These are phyloP conservation scores for Gila orcuttii DNA, from an alignment of 2,113 vertebrate species.

Conservation along the genomic window DNA sequence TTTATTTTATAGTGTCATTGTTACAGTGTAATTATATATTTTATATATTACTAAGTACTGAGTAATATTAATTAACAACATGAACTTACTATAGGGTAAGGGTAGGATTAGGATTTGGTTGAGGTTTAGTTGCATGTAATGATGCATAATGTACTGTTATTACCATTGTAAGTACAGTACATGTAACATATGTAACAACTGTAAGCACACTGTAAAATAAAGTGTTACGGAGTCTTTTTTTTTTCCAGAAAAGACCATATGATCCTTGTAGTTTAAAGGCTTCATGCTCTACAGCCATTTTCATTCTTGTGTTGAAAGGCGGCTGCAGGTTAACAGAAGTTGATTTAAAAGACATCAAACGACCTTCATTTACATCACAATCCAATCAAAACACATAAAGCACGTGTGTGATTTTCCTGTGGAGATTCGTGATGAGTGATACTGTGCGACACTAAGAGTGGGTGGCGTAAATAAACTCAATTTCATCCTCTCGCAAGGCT, in stretches of 20 bases:
- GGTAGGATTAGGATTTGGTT: no score
- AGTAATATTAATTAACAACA: no score
- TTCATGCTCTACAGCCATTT: not conserved
- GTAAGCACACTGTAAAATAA: no score
- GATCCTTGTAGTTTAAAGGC: not conserved
- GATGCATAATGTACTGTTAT: no score
- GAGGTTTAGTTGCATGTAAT: no score
- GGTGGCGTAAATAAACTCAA: constrained; percentile 63
- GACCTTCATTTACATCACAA: constrained; percentile 5
- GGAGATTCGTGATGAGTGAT: constrained; percentile 35
- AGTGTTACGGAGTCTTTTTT: no score
- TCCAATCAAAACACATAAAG: not conserved
- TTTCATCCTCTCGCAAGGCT: constrained; percentile 57
- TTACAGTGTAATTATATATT: no score
- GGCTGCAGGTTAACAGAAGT: constrained; percentile 4
- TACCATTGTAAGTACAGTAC: no score
- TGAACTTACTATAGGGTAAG: no score
- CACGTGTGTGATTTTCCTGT: constrained; percentile 9
- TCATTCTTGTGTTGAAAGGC: not conserved
- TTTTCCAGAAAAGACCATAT: not conserved
- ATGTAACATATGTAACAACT: no score
- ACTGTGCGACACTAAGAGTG: constrained; percentile 48
- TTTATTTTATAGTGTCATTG: no score
- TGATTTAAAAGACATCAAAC: constrained; percentile 22
- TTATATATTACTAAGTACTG: no score